Conservation (phyloP, 2,113 vertebrate genomes). For the Nematolebias whitei region DNA sequence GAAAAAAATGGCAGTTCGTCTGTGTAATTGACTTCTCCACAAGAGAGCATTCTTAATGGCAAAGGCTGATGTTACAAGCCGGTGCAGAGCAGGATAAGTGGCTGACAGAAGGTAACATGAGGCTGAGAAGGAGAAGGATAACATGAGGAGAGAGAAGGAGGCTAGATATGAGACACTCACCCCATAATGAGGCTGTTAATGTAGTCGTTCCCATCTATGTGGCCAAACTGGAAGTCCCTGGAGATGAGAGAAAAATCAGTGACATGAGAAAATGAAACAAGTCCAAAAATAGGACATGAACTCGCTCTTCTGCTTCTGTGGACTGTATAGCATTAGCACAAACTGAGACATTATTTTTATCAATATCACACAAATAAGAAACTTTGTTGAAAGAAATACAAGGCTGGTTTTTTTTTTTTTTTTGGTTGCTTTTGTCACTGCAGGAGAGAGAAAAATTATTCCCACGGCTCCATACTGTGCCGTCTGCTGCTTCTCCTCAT, state of each 20-base stretch:
- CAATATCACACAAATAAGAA: conserved; percentile 20
- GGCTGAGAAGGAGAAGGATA: conserved; percentile 23
- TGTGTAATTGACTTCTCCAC: conserved; percentile 66
- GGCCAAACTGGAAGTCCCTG: conserved; percentile 95
- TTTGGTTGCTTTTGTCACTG: conserved; percentile 7
- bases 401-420: neutral
- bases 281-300: conserved; percentile 11
- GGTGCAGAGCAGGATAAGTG: conserved; percentile 34
- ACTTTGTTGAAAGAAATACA: conserved; percentile 8
- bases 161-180: conserved; percentile 81
- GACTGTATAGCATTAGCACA: conserved; percentile 20
- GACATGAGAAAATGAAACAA: conserved; percentile 14
- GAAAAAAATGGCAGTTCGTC: conserved; percentile 47
- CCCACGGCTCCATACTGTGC: conserved; percentile 28
- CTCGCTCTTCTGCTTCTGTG: neutral
- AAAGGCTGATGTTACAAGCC: conserved; percentile 48
- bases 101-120: conserved; percentile 51
- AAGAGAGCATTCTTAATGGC: conserved; percentile 56
- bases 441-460: neutral
- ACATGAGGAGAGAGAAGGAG: conserved; percentile 18
- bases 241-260: conserved; percentile 33
- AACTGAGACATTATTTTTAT: conserved; percentile 19
- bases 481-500: conserved; percentile 35
- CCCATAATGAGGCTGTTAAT: conserved; percentile 98
- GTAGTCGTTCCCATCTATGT: conserved; percentile 97